These are phyloP conservation scores for Melanotaenia duboulayi DNA, from an alignment of 2,113 vertebrate genomes.

Conservation along the genomic window DNA sequence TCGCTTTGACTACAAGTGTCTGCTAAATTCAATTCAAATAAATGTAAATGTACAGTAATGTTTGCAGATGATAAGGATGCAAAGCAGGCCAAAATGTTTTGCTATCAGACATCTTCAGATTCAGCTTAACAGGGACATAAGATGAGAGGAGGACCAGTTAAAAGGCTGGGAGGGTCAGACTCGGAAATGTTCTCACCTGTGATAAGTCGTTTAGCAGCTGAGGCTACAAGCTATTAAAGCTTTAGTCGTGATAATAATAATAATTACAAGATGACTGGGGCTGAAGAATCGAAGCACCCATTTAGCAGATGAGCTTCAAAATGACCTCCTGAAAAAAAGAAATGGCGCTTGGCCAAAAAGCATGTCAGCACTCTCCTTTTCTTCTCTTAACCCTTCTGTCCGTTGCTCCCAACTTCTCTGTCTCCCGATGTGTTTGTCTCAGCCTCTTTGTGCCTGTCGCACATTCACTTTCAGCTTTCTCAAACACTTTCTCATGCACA, in stretches of 20 bases:
- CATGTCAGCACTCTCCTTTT: conserved; percentile 44
- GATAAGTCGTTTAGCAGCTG: conserved; percentile 66
- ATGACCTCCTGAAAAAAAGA: conserved; percentile 55
- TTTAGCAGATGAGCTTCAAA: conserved; percentile 72
- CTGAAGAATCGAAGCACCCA: conserved; percentile 64
- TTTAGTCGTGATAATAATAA: conserved; percentile 73
- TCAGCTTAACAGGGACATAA: neutral
- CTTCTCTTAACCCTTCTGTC: conserved; percentile 1
- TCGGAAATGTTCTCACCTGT: conserved; percentile 60
- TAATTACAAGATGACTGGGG: conserved; percentile 61
- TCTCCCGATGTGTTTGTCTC: conserved; percentile 14
- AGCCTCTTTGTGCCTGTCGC: conserved; percentile 18
- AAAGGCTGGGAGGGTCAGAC: conserved; percentile 27
- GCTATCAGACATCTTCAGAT: neutral
- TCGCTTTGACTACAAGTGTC: too few relatives aligned
- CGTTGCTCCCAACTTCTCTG: neutral
- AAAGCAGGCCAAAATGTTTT: neutral
- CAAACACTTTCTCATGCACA: conserved; percentile 32
- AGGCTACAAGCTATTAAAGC: conserved; percentile 73
- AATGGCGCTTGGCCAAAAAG: conserved; percentile 55
- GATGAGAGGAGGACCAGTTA: neutral
- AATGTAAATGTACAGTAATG: neutral
- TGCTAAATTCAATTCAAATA: too few relatives aligned
- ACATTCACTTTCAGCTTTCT: conserved; percentile 40
- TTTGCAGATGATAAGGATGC: neutral